These are phyloP conservation scores for Platalea minor DNA, from an alignment of 2,797 vertebrate species.

Conservation along the genomic window DNA sequence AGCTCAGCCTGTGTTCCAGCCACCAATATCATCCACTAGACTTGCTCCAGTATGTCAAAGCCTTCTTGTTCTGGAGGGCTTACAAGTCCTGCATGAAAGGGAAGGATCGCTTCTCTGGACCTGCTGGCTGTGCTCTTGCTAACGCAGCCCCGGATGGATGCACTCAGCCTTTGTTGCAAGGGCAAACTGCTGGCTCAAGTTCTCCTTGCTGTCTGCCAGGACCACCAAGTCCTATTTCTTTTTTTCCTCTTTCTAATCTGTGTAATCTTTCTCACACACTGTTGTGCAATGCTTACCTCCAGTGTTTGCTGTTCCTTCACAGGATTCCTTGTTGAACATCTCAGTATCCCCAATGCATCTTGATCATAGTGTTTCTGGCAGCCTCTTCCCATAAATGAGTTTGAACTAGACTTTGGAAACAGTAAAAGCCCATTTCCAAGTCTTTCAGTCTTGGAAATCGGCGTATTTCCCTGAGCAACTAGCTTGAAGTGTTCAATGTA, in stretches of 20 bases:
- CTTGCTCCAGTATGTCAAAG: background rate
- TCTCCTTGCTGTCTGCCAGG: background rate
- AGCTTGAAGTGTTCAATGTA: background rate
- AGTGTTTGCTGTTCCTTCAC: background rate
- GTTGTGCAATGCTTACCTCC: background rate
- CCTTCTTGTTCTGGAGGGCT: background rate
- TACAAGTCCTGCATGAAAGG: background rate
- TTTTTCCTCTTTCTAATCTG: background rate
- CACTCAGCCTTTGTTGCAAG: background rate
- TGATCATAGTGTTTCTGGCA: background rate
- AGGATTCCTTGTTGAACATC: background rate
- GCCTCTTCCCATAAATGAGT: background rate
- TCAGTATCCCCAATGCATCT: background rate
- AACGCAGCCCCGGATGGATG: fast-evolving
- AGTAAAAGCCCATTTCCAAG: background rate
- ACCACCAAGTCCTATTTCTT: background rate
- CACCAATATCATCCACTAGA: background rate
- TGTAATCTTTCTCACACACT: background rate
- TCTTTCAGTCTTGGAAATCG: background rate
- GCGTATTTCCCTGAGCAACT: background rate
- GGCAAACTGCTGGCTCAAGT: background rate
- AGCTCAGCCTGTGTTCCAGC: background rate
- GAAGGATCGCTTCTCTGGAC: background rate
- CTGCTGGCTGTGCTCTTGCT: background rate
- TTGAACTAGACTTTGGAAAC: background rate